These are phyloP conservation scores for Rhyacophila brunnea DNA, from an alignment of 1,140 invertebrate species.

Conservation along the genomic window DNA sequence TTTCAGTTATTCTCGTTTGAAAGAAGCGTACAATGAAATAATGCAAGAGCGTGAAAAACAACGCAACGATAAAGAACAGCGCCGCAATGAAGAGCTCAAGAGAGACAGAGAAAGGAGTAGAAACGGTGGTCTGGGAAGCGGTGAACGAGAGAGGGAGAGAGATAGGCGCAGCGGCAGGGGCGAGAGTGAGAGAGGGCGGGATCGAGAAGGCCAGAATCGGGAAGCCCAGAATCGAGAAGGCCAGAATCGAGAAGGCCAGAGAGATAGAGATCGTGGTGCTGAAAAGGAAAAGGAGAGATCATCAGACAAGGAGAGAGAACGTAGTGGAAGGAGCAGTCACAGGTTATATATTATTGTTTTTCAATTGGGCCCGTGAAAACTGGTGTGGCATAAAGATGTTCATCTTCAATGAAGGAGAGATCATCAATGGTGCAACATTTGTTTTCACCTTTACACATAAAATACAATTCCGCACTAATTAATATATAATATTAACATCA, in stretches of 20 bases:
- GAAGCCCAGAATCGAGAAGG: slow-evolving; percentile 38
- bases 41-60: slow-evolving; percentile 63
- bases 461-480: too few relatives aligned
- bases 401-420: too few relatives aligned
- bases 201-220: slow-evolving; percentile 35
- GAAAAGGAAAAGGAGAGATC: slow-evolving; percentile 37
- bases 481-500: too few relatives aligned
- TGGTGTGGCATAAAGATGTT: too few relatives aligned
- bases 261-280: slow-evolving; percentile 38
- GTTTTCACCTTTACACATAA: too few relatives aligned
- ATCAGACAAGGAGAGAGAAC: too few relatives aligned
- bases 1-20: slow-evolving; percentile 60
- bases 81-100: slow-evolving; percentile 62
- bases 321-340: slow-evolving; percentile 6
- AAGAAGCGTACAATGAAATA: slow-evolving; percentile 64
- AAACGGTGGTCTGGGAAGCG: slow-evolving; percentile 45
- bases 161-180: slow-evolving; percentile 40
- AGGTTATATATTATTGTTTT: slow-evolving; percentile 6
- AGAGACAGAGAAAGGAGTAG: slow-evolving; percentile 48
- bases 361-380: too few relatives aligned
- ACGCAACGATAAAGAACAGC: slow-evolving; percentile 64
- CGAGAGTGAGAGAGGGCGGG: slow-evolving; percentile 35
- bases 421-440: too few relatives aligned
- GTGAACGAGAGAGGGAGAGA: slow-evolving; percentile 46
- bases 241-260: slow-evolving; percentile 39